Evolutionary conservation across 2,888 invertebrate species (phyloP).

Genomic region (Scotopteryx bipunctaria): DNA sequence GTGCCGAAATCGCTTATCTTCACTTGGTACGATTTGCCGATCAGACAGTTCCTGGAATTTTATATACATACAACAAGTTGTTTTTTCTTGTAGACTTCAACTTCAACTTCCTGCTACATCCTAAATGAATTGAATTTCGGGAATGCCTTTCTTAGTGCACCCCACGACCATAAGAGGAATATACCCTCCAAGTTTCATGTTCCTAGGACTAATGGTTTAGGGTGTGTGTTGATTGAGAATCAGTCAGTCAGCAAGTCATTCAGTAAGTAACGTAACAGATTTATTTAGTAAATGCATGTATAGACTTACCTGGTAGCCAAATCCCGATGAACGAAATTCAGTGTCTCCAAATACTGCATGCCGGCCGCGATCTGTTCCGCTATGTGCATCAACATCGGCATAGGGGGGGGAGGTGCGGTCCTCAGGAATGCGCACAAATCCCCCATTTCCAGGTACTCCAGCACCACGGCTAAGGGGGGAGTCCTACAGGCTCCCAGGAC

Average conservation of each 20-base stretch:
- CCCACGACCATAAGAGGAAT: too few species aligned
- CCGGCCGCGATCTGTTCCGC: conserved; percentile 95
- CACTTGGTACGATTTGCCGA: conserved; percentile 91
- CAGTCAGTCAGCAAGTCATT: too few species aligned
- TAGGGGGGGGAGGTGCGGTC: conserved; percentile 86
- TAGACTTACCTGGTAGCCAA: conserved; percentile 87
- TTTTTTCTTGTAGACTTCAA: too few species aligned
- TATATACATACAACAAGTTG: too few species aligned
- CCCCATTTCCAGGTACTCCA: conserved; percentile 92
- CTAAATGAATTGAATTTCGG: too few species aligned
- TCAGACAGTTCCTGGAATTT: conserved; percentile 91
- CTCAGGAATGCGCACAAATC: conserved; percentile 92
- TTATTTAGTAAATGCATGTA: too few species aligned
- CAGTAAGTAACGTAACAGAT: too few species aligned
- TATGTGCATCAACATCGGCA: conserved; percentile 89
- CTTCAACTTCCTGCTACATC: too few species aligned
- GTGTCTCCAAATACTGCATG: conserved; percentile 94
- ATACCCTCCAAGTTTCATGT: too few species aligned
- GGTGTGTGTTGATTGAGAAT: too few species aligned
- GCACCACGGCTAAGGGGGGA: conserved; percentile 90
- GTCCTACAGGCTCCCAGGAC: conserved; percentile 90
- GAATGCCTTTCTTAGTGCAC: too few species aligned
- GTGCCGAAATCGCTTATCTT: conserved; percentile 94
- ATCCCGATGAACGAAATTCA: conserved; percentile 96
- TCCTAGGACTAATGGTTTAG: too few species aligned